phyloP scores from a whole-genome alignment of 2,113 vertebrate genomes.

The Fulica atra region DNA sequence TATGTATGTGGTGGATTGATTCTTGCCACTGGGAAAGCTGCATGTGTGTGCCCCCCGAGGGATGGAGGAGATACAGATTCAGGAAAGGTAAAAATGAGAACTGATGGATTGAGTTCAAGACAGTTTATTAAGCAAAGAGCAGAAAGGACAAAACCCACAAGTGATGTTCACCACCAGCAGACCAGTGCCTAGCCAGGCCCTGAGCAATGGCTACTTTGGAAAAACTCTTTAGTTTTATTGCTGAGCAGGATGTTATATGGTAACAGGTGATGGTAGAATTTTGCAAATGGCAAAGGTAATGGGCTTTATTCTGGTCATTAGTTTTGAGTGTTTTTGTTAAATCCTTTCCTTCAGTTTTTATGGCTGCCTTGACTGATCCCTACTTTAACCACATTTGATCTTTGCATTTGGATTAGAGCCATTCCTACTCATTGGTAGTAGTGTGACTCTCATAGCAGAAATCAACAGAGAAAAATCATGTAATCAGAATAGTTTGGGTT shows the following conservation, averaged over 20 bases:
- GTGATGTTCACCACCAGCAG: neutral
- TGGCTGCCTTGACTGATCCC: neutral
- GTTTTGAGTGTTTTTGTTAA: neutral
- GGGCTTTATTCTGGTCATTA: neutral
- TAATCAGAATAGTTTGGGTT: too few species aligned
- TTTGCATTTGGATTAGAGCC: neutral
- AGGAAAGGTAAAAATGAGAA: neutral
- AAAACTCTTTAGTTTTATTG: neutral
- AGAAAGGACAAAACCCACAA: accelerated
- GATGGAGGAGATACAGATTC: neutral
- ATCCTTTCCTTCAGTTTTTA: neutral
- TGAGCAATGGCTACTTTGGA: neutral
- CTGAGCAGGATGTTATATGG: neutral
- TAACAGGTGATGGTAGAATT: neutral
- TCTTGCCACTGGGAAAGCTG: neutral
- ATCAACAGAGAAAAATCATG: neutral
- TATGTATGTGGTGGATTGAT: neutral
- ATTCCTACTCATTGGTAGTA: neutral
- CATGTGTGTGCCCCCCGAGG: too few species aligned
- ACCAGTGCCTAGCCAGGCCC: neutral
- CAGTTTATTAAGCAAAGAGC: neutral
- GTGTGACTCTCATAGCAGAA: neutral
- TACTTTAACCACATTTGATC: neutral
- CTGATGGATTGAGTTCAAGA: neutral
- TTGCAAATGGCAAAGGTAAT: neutral